Percentiles rank a stretch among this genome's conserved stretches.
These are phyloP conservation scores for Euphysa ruthae DNA, from an alignment of 30 jellyfish, hydroid and myxozoan genomes.

Conservation along the genomic window DNA sequence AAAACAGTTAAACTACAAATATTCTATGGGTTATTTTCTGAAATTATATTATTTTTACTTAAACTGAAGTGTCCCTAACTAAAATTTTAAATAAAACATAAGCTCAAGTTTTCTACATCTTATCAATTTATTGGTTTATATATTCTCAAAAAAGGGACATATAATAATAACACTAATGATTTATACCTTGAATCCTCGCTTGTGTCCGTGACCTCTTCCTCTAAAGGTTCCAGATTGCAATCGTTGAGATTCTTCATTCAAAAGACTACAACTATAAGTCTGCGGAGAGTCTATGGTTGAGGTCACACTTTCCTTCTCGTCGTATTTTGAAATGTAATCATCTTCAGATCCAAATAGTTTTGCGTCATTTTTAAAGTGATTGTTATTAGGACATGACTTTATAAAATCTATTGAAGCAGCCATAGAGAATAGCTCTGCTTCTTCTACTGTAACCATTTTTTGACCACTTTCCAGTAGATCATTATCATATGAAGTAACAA, in stretches of 20 bases:
- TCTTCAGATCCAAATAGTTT: not conserved
- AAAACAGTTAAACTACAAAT: no score
- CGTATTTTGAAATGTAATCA: constrained; percentile 6
- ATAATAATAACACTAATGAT: no score
- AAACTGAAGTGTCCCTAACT: no score
- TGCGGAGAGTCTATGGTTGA: constrained; percentile 33
- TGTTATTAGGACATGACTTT: constrained; percentile 2
- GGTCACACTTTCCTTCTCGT: constrained; percentile 19
- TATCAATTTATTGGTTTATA: no score
- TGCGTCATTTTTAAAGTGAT: not conserved
- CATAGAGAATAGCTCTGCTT: constrained; percentile 91
- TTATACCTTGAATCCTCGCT: constrained; percentile 18
- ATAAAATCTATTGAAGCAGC: constrained; percentile 50
- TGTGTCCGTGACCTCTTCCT: constrained; percentile 13
- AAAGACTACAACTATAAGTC: constrained; percentile 12
- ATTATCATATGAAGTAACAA: constrained; percentile 19
- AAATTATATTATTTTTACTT: no score
- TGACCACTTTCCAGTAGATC: constrained; percentile 57
- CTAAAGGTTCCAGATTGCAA: not conserved
- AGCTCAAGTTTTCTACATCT: no score
- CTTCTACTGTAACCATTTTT: constrained; percentile 73
- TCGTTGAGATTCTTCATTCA: constrained; percentile 9
- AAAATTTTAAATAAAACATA: no score
- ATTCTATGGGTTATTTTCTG: no score
- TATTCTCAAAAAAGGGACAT: no score